Percentiles rank a stretch among this genome's conserved stretches.
Evolutionary conservation across 2,888 invertebrate species (phyloP).

Genomic region (Stictocephala bisonia): DNA sequence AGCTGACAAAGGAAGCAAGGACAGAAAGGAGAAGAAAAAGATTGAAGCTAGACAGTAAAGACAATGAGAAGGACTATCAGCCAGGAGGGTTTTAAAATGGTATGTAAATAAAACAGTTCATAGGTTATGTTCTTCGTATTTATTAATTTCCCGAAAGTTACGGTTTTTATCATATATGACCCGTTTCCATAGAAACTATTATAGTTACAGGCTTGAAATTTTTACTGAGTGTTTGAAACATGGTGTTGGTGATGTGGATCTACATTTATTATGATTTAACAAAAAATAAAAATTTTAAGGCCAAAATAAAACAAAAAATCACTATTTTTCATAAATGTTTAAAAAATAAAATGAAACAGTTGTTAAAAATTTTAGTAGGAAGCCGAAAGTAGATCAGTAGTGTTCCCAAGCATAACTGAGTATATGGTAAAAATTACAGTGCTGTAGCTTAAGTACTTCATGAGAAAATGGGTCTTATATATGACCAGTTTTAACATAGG

Average conservation of each 20-base stretch:
- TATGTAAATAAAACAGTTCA: not conserved
- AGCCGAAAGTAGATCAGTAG: not conserved
- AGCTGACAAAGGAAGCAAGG: constrained; percentile 2
- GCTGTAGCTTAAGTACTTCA: not conserved
- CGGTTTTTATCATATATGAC: not conserved
- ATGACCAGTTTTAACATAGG: not conserved
- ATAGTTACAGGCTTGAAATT: constrained; percentile 7
- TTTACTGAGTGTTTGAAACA: not conserved
- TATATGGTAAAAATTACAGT: not conserved
- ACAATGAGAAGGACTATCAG: not conserved
- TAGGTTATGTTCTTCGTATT: constrained; percentile 5
- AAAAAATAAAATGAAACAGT: not conserved
- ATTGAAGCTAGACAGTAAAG: not conserved
- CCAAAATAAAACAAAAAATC: not conserved
- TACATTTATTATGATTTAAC: not conserved
- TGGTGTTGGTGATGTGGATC: not conserved
- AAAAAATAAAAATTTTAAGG: not conserved
- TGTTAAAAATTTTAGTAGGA: not conserved
- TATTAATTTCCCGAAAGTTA: not conserved
- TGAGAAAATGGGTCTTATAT: constrained; percentile 7
- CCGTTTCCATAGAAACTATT: constrained; percentile 29
- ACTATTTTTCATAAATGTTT: not conserved
- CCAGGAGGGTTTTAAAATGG: constrained; percentile 2
- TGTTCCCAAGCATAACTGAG: not conserved
- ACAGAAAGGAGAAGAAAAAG: constrained; percentile 1